Conservation (phyloP, 2,797 vertebrate genomes). For the Falco columbarius region DNA sequence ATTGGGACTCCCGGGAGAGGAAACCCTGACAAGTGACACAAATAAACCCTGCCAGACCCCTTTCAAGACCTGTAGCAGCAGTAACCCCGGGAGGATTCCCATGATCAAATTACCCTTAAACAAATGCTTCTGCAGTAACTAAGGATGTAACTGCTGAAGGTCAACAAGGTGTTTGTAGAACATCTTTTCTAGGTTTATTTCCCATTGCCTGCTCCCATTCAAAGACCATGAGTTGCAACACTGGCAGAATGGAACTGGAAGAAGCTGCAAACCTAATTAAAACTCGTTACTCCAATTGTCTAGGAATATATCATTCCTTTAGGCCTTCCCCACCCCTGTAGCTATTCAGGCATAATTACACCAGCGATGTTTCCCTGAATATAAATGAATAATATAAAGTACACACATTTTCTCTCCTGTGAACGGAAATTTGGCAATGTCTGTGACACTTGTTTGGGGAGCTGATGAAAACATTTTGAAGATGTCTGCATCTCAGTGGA, state of each 20-base stretch:
- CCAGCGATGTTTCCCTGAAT: background rate
- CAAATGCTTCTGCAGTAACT: conserved; percentile 5
- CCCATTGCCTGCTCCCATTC: background rate
- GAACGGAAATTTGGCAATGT: conserved; percentile 26
- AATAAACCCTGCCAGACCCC: conserved; percentile 10
- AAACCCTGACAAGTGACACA: conserved; percentile 33
- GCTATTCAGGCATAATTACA: conserved; percentile 35
- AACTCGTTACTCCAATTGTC: background rate
- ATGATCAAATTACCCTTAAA: conserved; percentile 44
- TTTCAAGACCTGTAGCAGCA: background rate
- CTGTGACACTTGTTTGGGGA: conserved; percentile 16
- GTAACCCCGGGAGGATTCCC: background rate
- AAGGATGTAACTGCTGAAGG: background rate
- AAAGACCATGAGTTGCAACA: background rate
- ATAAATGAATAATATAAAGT: conserved; percentile 16
- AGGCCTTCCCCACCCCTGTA: conserved; percentile 12
- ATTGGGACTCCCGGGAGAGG: conserved; percentile 13
- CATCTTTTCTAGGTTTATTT: background rate
- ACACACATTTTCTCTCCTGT: background rate
- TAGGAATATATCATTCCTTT: conserved; percentile 24
- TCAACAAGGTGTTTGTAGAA: background rate
- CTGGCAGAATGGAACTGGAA: background rate
- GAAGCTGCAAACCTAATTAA: conserved; percentile 34
- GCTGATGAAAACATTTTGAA: background rate
- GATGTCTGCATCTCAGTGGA: background rate